Evolutionary conservation across 2,888 invertebrate species (phyloP), one percentile per base, ranked within the genome.

Genomic region (Noctua janthe): DNA sequence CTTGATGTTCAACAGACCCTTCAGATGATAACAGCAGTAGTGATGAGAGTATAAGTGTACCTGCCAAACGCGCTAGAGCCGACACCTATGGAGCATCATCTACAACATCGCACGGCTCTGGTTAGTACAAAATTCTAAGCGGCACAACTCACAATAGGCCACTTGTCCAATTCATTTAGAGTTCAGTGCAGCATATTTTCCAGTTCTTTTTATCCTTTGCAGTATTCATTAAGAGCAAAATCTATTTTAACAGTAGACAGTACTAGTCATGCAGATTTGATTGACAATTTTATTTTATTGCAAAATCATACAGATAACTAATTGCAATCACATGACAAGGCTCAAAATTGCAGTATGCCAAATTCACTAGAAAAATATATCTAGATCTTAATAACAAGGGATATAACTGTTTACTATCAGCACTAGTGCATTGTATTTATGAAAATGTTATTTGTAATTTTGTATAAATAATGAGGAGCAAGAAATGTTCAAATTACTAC

Each of bases 61-160:
- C 96, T 62, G 93, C 94, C 2, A 97, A 97, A 89, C 92, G 96
- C 54, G 84, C 90, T 6, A 92, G 97, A 78, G 87, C 93, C 3
- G 94, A 97, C 81, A 96, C 96, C 15, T 94, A 92, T 84, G 96
- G 95, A 66, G 95, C 96, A 71, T 96, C 96, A 49, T 96, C 97
- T 51, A 96, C 95, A n/a, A 96, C 96, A 67, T 96, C 96, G 35
- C 94, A 96, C 91, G 96, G 95, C 66, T 96, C 96, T 87, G 94
- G 97, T 97, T 81, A 87, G 90, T 88, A 64, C 10, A 20, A 47
- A 72, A 59, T 13, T 56, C 11, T 47, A 20, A 47, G 62, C 0
- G 6, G 10, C 10, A 17, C 23, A 69, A 78, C 35, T 29, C 7
- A 17, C 15, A 54, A 35, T 29, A 1, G 13, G 51, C 39, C 71